These are phyloP conservation scores for Excalfactoria chinensis DNA, from an alignment of 2,113 vertebrate genomes.

Conservation along the genomic window DNA sequence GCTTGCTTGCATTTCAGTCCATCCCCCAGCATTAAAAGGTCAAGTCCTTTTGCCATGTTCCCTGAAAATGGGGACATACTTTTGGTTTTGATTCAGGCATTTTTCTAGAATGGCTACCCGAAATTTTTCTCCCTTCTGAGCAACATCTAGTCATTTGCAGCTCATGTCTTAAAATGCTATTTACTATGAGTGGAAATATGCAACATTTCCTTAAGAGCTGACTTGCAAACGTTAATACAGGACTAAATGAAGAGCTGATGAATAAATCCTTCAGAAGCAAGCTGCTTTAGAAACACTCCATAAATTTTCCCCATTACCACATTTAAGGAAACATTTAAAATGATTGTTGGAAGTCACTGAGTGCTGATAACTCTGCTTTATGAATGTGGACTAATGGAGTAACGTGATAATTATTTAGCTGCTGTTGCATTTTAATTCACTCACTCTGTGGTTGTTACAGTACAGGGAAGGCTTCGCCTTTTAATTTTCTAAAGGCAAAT, in stretches of 20 bases:
- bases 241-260: slow-evolving; percentile 72
- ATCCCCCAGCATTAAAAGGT: background rate
- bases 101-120: slow-evolving; percentile 3
- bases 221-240: slow-evolving; percentile 54
- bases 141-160: slow-evolving; percentile 41
- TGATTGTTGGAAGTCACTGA: slow-evolving; percentile 66
- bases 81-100: background rate
- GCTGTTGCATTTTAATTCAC: slow-evolving; percentile 53
- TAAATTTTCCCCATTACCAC: slow-evolving; percentile 65
- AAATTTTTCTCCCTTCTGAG: background rate
- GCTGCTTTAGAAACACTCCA: slow-evolving; percentile 58
- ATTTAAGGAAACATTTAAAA: slow-evolving; percentile 71
- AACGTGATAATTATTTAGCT: slow-evolving; percentile 64
- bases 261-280: slow-evolving; percentile 68
- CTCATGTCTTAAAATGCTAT: slow-evolving; percentile 32
- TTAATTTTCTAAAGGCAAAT: background rate
- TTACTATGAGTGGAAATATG: slow-evolving; percentile 47
- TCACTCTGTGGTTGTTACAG: background rate
- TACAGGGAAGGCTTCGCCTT: background rate
- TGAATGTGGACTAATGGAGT: slow-evolving; percentile 46
- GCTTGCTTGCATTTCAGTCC: background rate
- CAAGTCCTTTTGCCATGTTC: background rate
- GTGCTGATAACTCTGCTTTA: slow-evolving; percentile 70
- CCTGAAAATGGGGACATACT: background rate
- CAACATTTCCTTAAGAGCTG: slow-evolving; percentile 50